Conservation (phyloP, 2,797 vertebrate genomes). For the Gambelia wislizenii region DNA sequence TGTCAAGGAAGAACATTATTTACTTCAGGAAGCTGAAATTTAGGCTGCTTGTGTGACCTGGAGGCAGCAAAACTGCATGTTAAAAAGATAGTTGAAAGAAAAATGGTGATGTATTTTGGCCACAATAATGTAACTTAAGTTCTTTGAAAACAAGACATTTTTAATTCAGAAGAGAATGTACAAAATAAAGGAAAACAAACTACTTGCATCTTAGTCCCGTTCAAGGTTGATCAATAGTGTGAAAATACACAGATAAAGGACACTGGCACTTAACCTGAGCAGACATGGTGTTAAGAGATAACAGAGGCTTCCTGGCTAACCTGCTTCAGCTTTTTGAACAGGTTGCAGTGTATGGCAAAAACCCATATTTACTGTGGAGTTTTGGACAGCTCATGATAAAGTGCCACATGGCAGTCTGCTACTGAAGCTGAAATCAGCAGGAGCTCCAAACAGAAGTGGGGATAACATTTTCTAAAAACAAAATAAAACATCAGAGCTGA, state of each 20-base stretch:
- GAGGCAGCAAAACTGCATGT: constrained; percentile 70
- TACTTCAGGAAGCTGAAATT: constrained; percentile 72
- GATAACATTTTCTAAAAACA: constrained; percentile 46
- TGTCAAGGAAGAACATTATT: constrained; percentile 72
- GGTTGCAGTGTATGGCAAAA: background rate
- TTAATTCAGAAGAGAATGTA: constrained; percentile 24
- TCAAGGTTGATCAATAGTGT: background rate
- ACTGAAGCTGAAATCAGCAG: constrained; percentile 73
- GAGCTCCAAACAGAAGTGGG: constrained; percentile 70
- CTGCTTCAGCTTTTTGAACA: constrained; percentile 11
- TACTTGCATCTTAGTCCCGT: constrained; percentile 4
- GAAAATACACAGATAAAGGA: background rate
- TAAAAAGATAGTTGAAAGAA: constrained; percentile 72
- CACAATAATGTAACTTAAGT: constrained; percentile 53
- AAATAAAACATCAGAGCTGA: constrained; percentile 72
- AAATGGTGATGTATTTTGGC: constrained; percentile 63
- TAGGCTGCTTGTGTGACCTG: constrained; percentile 60
- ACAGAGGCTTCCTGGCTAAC: constrained; percentile 29
- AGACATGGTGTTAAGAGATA: constrained; percentile 1
- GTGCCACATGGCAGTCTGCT: constrained; percentile 68
- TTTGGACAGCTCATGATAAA: constrained; percentile 66
- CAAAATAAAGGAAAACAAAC: constrained; percentile 13
- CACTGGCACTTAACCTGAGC: constrained; percentile 31
- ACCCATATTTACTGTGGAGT: constrained; percentile 1
- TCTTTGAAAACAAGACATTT: constrained; percentile 62